These are phyloP conservation scores for Sisyra nigra DNA, from an alignment of 2,888 invertebrate genomes.

Conservation along the genomic window DNA sequence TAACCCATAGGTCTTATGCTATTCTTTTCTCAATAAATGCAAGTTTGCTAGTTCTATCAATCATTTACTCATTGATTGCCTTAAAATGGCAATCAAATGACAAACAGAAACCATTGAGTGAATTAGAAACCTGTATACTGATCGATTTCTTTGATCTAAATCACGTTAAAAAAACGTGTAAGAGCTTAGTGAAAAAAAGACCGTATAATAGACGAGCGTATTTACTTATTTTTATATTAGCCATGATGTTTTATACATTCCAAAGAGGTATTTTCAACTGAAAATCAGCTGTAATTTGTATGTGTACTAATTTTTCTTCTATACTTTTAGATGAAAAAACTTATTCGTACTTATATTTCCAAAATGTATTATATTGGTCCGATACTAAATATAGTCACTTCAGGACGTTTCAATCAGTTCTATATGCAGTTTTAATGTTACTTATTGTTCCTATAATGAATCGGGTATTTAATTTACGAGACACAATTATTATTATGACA, in stretches of 20 bases:
- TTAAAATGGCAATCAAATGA: conserved; percentile 55
- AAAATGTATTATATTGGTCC: conserved; percentile 55
- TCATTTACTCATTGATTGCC: conserved; percentile 44
- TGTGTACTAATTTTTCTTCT: too few relatives aligned
- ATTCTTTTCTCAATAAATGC: conserved; percentile 60
- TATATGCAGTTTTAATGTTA: conserved; percentile 55
- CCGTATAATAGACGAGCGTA: conserved; percentile 39
- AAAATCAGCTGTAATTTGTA: too few relatives aligned
- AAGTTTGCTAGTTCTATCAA: conserved; percentile 38
- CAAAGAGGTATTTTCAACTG: conserved; percentile 38
- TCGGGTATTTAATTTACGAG: conserved; percentile 45
- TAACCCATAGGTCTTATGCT: conserved; percentile 46
- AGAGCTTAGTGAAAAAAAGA: conserved; percentile 43
- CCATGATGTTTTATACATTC: conserved; percentile 67
- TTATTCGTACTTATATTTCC: conserved; percentile 59
- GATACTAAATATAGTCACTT: conserved; percentile 53
- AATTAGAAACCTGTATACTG: conserved; percentile 34
- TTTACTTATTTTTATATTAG: conserved; percentile 49
- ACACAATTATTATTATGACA: conserved; percentile 56
- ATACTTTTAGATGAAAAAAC: conserved; percentile 52
- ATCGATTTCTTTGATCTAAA: conserved; percentile 55
- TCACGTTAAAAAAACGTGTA: conserved; percentile 45
- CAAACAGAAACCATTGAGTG: conserved; percentile 42
- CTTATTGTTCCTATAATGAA: conserved; percentile 56
- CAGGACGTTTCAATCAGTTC: conserved; percentile 51